A percentile compares a stretch with the other conserved stretches of the same genome.
These are phyloP conservation scores for Falcaria lacertinaria DNA, from an alignment of 2,888 invertebrate genomes.

Conservation along the genomic window DNA sequence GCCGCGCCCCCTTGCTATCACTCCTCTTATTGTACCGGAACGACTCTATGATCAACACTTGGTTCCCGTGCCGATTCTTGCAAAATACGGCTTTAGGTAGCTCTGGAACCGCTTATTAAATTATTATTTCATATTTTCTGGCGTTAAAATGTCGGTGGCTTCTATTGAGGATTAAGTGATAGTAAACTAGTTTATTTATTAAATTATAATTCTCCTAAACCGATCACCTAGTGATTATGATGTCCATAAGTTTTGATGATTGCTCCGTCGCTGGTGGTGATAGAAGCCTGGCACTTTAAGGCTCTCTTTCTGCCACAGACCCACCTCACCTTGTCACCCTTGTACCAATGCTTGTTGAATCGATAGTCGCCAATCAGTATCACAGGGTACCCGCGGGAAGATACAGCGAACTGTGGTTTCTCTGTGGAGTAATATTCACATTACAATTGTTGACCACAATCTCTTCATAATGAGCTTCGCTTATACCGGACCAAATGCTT, in stretches of 20 bases:
- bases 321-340: slow-evolving; percentile 37
- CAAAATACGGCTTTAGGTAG: neutral
- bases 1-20: slow-evolving; percentile 31
- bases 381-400: slow-evolving; percentile 33
- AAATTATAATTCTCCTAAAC: no score
- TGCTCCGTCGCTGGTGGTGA: slow-evolving; percentile 25
- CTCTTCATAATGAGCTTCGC: no score
- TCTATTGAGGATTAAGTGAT: no score
- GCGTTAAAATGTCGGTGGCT: no score
- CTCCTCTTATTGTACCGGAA: slow-evolving; percentile 44
- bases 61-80: slow-evolving; percentile 37
- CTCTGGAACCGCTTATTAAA: no score
- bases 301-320: slow-evolving; percentile 30
- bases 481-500: no score
- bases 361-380: slow-evolving; percentile 34
- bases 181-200: no score
- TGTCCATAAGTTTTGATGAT: slow-evolving; percentile 2
- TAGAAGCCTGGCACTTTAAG: slow-evolving; percentile 33
- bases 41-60: slow-evolving; percentile 28
- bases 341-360: slow-evolving; percentile 28
- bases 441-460: no score
- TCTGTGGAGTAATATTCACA: no score
- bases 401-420: neutral
- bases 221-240: neutral
- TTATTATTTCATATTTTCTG: no score